Evolutionary conservation across 1,140 invertebrate genomes (phyloP).

Genomic region (Drosophila navojoa): DNA sequence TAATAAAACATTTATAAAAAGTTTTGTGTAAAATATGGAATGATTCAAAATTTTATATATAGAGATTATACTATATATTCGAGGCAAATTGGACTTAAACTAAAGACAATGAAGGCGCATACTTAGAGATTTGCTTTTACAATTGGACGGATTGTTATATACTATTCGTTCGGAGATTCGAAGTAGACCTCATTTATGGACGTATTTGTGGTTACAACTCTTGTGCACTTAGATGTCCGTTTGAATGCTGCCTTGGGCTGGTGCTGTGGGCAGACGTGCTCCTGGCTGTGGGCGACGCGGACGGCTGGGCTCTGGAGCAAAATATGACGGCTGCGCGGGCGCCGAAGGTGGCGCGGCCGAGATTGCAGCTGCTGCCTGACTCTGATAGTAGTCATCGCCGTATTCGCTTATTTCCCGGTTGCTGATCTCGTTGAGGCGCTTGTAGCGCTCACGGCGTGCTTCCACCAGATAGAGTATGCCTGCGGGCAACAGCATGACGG

Average conservation of each 20-base stretch:
- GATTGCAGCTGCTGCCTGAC: slow-evolving; percentile 52
- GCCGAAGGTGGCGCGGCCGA: slow-evolving; percentile 60
- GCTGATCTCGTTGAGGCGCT: slow-evolving; percentile 88
- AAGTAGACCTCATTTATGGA: slow-evolving; percentile 14
- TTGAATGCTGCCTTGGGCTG: slow-evolving; percentile 65
- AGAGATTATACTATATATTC: slow-evolving; percentile 17
- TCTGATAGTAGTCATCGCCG: slow-evolving; percentile 84
- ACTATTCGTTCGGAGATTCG: slow-evolving; percentile 5
- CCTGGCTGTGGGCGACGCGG: slow-evolving; percentile 74
- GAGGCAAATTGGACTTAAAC: slow-evolving; percentile 23
- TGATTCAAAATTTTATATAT: slow-evolving; percentile 9
- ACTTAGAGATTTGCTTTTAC: neutral
- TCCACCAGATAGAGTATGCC: slow-evolving; percentile 93
- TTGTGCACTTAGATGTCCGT: slow-evolving; percentile 63
- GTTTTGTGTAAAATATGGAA: slow-evolving; percentile 35
- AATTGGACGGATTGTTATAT: slow-evolving; percentile 38
- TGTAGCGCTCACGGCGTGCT: slow-evolving; percentile 89
- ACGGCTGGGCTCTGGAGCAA: slow-evolving; percentile 71
- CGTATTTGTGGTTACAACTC: neutral
- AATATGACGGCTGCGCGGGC: slow-evolving; percentile 72
- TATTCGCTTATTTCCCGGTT: slow-evolving; percentile 87
- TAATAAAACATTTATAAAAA: slow-evolving; percentile 25
- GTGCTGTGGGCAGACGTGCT: slow-evolving; percentile 46
- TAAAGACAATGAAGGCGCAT: slow-evolving; percentile 15
- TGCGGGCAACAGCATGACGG: slow-evolving; percentile 88